Evolutionary conservation across 2,113 vertebrate genomes (phyloP), one percentile per base, ranked within the genome.

Genomic region (Grallaria varia): DNA sequence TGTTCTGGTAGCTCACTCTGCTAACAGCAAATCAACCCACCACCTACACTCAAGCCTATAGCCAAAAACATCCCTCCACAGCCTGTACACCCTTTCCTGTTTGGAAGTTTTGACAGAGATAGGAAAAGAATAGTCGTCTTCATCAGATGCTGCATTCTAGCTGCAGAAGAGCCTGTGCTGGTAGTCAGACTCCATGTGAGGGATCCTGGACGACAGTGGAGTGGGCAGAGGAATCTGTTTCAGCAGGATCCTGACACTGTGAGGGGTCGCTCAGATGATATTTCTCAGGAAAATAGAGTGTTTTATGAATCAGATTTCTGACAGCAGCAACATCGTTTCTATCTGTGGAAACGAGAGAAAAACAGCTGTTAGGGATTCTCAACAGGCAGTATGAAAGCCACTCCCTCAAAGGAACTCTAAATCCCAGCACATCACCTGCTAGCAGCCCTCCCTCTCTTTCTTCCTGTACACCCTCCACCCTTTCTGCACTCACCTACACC

Each of bases 251-350:
- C 87, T 58, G 76, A 27, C 45, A 58, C 55, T 80, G 62, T 0
- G 35, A 52, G 14, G 87, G 18, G 50, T 49, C 77, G 47, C 75
- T 86, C 44, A 45, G 94, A 20, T 93, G 78, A 17, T 93, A 67
- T 21, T 95, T 63, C 31, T 98, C 97, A 14, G 98, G 98, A 62
- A 94, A 97, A 95, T 99, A 99, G 44, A 99, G 98, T 8, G 98
- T 96, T 87, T 98, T 96, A 62, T 98, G 97, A 87, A 99, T 98
- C 92, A 99, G 91, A 6, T 97, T 84, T 72, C 83, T 98, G 58
- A 98, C 96, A 13, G 98, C 98, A 40, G 96, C 95, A 33, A 97
- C 75, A 20, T 99, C 98, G 0, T 90, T 97, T 40, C 96, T 90
- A 75, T 99, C 99, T 99, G 96, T 27, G 24, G 77, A 94, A 40